A percentile compares a stretch with the other conserved stretches of the same genome.
Evolutionary conservation across 2,113 vertebrate genomes (phyloP).

Genomic region (Echinops telfairi): DNA sequence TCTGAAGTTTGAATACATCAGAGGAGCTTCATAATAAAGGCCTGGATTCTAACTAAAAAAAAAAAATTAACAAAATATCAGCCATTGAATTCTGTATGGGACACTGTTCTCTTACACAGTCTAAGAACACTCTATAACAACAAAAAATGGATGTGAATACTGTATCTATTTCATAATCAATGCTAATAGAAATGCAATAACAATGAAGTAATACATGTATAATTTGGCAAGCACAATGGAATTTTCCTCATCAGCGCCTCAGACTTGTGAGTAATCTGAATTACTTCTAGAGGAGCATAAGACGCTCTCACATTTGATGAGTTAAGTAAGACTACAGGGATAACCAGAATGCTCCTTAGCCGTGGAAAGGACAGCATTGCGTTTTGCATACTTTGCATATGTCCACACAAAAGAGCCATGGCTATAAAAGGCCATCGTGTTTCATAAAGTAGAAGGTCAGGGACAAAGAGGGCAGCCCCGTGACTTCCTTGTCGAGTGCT

Average conservation of each 20-base stretch:
- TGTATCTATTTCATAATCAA: neutral
- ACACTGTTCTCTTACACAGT: neutral
- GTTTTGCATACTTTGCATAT: neutral
- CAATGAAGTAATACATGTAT: neutral
- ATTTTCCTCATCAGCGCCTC: neutral
- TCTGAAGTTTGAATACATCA: neutral
- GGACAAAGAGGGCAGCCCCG: too few species aligned
- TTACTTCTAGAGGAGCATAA: neutral
- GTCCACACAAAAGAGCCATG: too few species aligned
- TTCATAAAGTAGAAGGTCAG: too few species aligned
- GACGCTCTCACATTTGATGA: neutral
- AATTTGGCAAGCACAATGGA: neutral
- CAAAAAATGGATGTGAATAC: neutral
- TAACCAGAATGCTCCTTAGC: neutral
- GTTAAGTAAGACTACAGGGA: neutral
- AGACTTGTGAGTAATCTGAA: neutral
- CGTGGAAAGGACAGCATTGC: neutral
- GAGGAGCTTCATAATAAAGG: neutral
- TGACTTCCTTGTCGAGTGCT: too few species aligned
- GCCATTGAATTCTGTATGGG: neutral
- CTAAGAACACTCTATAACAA: neutral
- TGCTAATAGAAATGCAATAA: constrained; percentile 8
- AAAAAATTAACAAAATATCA: neutral
- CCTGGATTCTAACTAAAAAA: neutral
- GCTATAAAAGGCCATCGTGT: too few species aligned